Evolutionary conservation across 2,113 vertebrate species (phyloP).

Genomic region (Raja brachyura): DNA sequence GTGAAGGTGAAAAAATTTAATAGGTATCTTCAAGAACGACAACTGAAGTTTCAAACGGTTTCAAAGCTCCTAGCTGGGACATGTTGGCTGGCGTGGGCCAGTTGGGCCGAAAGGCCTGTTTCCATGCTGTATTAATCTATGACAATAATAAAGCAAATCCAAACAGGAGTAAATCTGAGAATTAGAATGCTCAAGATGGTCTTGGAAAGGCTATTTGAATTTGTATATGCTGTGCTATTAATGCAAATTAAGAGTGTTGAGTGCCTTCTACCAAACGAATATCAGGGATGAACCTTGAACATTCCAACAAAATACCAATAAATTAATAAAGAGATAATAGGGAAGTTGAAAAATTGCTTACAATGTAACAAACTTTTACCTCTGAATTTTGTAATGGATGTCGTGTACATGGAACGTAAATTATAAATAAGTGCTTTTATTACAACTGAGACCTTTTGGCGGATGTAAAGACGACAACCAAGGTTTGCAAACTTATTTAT

Average conservation of each 20-base stretch:
- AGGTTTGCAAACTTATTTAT: too few species aligned
- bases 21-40: too few species aligned
- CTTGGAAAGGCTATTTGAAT: not conserved
- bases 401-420: too few species aligned
- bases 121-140: too few species aligned
- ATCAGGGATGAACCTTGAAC: not conserved
- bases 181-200: not conserved
- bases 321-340: not conserved
- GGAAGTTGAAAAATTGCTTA: not conserved
- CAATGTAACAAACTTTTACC: not conserved
- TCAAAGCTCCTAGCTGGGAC: too few species aligned
- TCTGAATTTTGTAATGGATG: not conserved
- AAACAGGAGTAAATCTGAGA: not conserved
- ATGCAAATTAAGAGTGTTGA: not conserved
- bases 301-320: not conserved
- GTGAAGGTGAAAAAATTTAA: too few species aligned
- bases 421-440: not conserved
- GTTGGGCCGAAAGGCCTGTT: too few species aligned
- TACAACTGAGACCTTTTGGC: not conserved
- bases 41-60: too few species aligned
- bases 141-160: not conserved
- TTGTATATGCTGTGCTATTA: not conserved
- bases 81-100: too few species aligned
- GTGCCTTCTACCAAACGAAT: not conserved
- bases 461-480: too few species aligned